These are phyloP conservation scores for Phthorimaea operculella DNA, from an alignment of 1,140 invertebrate genomes.

Conservation along the genomic window DNA sequence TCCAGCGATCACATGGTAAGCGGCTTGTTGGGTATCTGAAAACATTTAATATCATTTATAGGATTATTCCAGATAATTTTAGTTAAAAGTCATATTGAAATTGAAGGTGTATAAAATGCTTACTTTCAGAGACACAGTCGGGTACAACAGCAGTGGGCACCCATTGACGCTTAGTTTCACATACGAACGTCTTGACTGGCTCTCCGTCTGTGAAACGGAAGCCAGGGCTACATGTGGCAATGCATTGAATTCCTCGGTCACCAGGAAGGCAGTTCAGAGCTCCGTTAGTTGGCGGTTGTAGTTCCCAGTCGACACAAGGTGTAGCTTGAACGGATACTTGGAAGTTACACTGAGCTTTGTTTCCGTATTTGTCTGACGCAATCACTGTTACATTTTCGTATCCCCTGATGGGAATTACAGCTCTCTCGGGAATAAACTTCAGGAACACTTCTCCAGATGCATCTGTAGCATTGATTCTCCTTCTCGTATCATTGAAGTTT, in stretches of 20 bases:
- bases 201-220: conserved; percentile 93
- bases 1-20: conserved; percentile 91
- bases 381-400: conserved; percentile 96
- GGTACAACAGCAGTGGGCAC: conserved; percentile 87
- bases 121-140: conserved; percentile 92
- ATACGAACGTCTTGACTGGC: conserved; percentile 86
- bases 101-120: conserved; percentile 22
- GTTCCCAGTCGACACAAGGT: conserved; percentile 93
- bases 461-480: conserved; percentile 88
- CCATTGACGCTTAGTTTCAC: conserved; percentile 83
- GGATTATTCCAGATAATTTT: background rate
- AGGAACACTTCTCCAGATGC: conserved; percentile 89
- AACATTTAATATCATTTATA: conserved; percentile 15
- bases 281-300: conserved; percentile 88
- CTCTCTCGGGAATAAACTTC: conserved; percentile 85
- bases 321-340: conserved; percentile 94
- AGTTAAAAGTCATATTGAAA: background rate
- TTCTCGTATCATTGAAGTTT: conserved; percentile 92
- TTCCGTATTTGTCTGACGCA: conserved; percentile 89
- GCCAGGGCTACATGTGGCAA: conserved; percentile 91
- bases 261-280: conserved; percentile 86
- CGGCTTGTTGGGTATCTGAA: conserved; percentile 89
- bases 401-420: conserved; percentile 87
- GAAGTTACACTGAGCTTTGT: conserved; percentile 92
- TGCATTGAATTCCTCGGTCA: conserved; percentile 86